phyloP scores from a whole-genome alignment of 2,113 vertebrate genomes.

The Pseudopipra pipra region DNA sequence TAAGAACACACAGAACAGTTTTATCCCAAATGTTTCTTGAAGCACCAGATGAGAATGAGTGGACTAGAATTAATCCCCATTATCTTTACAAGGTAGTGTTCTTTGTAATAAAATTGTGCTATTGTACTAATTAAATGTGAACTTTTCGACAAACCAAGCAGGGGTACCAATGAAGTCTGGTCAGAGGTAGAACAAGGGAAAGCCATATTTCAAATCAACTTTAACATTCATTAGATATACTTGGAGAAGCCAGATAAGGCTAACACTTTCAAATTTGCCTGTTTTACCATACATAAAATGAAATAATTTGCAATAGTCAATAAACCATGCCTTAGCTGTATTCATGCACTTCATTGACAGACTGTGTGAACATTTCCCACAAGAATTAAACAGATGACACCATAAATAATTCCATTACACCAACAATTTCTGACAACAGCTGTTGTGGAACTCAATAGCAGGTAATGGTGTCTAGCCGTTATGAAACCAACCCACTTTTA shows the following conservation, averaged over 20 bases:
- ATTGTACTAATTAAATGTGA: neutral
- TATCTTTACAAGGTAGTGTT: neutral
- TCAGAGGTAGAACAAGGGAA: neutral
- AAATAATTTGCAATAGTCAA: slow-evolving; percentile 17
- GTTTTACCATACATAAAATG: neutral
- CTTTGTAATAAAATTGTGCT: neutral
- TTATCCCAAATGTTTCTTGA: neutral
- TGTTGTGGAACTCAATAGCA: slow-evolving; percentile 37
- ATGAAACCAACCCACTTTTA: neutral
- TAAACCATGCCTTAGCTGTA: slow-evolving; percentile 16
- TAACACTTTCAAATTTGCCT: neutral
- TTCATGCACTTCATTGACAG: slow-evolving; percentile 46
- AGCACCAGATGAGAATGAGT: neutral
- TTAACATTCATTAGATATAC: neutral
- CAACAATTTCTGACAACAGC: slow-evolving; percentile 59
- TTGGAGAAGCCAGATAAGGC: neutral
- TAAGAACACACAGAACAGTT: neutral
- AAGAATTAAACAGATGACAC: slow-evolving; percentile 60
- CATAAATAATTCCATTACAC: slow-evolving; percentile 64
- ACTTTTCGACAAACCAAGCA: neutral
- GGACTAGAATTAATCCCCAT: neutral
- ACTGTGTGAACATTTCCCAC: slow-evolving; percentile 46
- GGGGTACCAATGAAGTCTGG: neutral
- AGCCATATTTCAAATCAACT: neutral
- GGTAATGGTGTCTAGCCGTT: neutral